A percentile compares a stretch with the other conserved stretches of the same genome.
Evolutionary conservation across 2,113 vertebrate genomes (phyloP).

Genomic region (pig (Sus scrofa)): DNA sequence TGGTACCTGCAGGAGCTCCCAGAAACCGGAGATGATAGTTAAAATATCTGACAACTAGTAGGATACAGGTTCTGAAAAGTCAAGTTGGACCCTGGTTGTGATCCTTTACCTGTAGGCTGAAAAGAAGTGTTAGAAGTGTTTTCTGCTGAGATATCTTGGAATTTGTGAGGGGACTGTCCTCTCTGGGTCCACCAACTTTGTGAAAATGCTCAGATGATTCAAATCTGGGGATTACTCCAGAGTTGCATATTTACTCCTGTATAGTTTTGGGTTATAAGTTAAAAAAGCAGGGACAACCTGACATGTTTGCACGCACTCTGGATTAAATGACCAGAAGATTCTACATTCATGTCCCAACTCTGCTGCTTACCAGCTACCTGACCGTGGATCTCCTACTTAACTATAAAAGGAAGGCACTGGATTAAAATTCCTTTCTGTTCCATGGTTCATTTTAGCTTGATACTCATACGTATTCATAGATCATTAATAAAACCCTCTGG

Average conservation of each 20-base stretch:
- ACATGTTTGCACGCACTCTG: not conserved
- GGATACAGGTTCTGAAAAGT: not conserved
- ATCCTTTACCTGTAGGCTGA: not conserved
- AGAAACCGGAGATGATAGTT: not conserved
- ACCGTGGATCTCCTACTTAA: not conserved
- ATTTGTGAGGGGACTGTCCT: not conserved
- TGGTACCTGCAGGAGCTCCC: not conserved
- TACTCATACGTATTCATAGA: not conserved
- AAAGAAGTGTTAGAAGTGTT: not conserved
- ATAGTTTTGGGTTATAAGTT: not conserved
- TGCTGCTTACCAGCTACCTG: not conserved
- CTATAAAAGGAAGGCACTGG: not conserved
- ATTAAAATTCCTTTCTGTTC: not conserved
- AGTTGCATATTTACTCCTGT: not conserved
- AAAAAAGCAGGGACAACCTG: not conserved
- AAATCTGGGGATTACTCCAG: not conserved
- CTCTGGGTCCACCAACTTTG: not conserved
- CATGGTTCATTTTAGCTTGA: not conserved
- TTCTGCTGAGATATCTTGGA: not conserved
- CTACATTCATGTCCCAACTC: not conserved
- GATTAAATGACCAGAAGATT: not conserved
- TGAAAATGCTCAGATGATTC: not conserved
- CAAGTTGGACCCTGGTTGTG: not conserved
- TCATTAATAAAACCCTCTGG: not conserved
- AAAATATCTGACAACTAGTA: not conserved